These are phyloP conservation scores for Morpho helenor DNA, from an alignment of 2,888 invertebrate genomes.

Conservation along the genomic window DNA sequence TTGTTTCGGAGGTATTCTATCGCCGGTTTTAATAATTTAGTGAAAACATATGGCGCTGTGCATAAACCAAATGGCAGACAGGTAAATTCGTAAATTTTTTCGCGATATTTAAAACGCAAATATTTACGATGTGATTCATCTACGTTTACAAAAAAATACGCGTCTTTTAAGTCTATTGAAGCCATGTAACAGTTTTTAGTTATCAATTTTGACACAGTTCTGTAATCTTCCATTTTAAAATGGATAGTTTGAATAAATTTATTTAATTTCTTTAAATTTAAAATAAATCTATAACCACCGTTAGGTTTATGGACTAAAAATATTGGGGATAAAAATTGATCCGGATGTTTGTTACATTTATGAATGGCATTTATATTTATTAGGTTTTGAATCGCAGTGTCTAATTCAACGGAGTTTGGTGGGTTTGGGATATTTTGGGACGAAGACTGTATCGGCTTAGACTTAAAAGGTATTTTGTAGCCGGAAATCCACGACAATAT, in stretches of 20 bases:
- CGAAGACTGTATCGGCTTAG: too few relatives aligned
- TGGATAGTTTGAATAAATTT: constrained; percentile 15
- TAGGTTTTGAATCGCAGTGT: too few relatives aligned
- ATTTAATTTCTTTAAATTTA: constrained; percentile 22
- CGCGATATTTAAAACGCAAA: constrained; percentile 8
- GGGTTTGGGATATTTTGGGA: too few relatives aligned
- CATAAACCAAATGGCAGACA: constrained; percentile 13
- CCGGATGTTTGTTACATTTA: too few relatives aligned
- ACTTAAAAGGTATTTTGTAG: too few relatives aligned
- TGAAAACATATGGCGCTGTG: too few relatives aligned
- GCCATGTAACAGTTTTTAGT: constrained; percentile 11
- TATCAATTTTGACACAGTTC: constrained; percentile 14
- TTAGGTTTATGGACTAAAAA: neutral
- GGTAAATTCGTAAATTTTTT: constrained; percentile 17
- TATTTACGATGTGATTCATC: constrained; percentile 3
- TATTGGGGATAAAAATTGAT: too few relatives aligned
- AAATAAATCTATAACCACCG: constrained; percentile 8
- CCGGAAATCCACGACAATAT: too few relatives aligned
- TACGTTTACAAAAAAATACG: constrained; percentile 17
- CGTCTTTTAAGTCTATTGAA: constrained; percentile 16
- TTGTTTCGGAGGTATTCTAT: neutral
- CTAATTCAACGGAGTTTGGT: too few relatives aligned
- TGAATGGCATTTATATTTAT: too few relatives aligned
- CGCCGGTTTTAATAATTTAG: too few relatives aligned
- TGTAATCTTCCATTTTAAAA: constrained; percentile 22